These are phyloP conservation scores for Palloptera scutellata DNA, from an alignment of 2,888 invertebrate species.

Conservation along the genomic window DNA sequence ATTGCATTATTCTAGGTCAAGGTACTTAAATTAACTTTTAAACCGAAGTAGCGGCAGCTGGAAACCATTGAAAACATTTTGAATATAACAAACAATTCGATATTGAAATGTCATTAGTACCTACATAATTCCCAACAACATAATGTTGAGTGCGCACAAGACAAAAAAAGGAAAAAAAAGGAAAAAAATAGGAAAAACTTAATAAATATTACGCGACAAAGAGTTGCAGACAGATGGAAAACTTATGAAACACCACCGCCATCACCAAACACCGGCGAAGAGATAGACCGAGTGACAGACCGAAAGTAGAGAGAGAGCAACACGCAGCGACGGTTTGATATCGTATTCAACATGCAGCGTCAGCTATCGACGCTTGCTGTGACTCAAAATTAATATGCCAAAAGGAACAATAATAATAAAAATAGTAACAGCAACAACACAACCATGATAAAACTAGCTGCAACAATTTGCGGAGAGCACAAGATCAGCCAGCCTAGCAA, in stretches of 20 bases:
- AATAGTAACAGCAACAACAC: slow-evolving; percentile 26
- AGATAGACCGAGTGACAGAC: too few relatives aligned
- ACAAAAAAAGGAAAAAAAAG: slow-evolving; percentile 21
- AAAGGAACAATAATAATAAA: slow-evolving; percentile 38
- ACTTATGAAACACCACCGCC: slow-evolving; percentile 5
- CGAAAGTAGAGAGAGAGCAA: too few relatives aligned
- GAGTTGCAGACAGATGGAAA: slow-evolving; percentile 9
- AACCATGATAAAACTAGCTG: slow-evolving; percentile 33
- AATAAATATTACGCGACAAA: slow-evolving; percentile 21
- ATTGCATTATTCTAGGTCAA: too few relatives aligned
- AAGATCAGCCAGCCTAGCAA: slow-evolving; percentile 27
- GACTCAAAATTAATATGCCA: slow-evolving; percentile 46
- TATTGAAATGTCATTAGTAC: slow-evolving; percentile 47
- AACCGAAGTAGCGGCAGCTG: neutral
- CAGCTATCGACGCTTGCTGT: slow-evolving; percentile 55
- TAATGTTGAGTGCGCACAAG: neutral
- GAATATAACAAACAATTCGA: slow-evolving; percentile 41
- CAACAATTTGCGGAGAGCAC: too few relatives aligned
- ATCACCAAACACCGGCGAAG: neutral
- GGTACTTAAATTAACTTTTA: slow-evolving; percentile 10
- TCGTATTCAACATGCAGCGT: slow-evolving; percentile 47
- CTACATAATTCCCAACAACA: slow-evolving; percentile 30
- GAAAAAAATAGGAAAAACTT: too few relatives aligned
- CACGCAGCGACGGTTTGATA: too few relatives aligned
- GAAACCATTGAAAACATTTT: slow-evolving; percentile 22